phyloP scores from a whole-genome alignment of 2,797 vertebrate genomes.

The Myioborus miniatus region DNA sequence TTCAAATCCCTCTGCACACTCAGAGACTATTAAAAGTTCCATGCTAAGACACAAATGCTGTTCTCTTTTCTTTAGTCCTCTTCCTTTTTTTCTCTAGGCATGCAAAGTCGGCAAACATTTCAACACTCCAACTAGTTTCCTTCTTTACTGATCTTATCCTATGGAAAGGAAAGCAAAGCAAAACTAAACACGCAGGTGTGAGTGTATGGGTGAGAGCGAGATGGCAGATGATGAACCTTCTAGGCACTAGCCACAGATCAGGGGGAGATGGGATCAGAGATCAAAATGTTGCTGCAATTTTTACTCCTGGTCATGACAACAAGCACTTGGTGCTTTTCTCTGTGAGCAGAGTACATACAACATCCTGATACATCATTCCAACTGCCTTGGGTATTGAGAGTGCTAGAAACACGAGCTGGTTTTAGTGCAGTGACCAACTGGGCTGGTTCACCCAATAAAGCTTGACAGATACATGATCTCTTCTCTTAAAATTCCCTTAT shows the following conservation, averaged over 20 bases:
- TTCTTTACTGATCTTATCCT: not conserved
- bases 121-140: not conserved
- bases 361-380: not conserved
- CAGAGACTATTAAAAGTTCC: not conserved
- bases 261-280: not conserved
- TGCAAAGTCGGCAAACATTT: not conserved
- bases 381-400: not conserved
- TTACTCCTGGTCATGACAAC: not conserved
- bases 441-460: not conserved
- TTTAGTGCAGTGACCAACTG: not conserved
- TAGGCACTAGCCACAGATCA: not conserved
- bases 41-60: not conserved
- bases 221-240: not conserved
- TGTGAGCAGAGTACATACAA: not conserved
- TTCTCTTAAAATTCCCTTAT: not conserved
- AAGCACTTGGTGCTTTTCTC: not conserved
- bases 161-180: not conserved
- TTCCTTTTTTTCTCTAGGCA: not conserved
- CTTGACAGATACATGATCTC: fast-evolving
- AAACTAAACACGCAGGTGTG: too few species aligned
- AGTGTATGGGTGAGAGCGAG: fast-evolving
- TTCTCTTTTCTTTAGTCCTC: not conserved
- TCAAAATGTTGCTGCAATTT: not conserved
- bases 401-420: not conserved
- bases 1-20: not conserved